Conservation (phyloP, 2,888 invertebrate genomes). For the Aromia moschata region DNA sequence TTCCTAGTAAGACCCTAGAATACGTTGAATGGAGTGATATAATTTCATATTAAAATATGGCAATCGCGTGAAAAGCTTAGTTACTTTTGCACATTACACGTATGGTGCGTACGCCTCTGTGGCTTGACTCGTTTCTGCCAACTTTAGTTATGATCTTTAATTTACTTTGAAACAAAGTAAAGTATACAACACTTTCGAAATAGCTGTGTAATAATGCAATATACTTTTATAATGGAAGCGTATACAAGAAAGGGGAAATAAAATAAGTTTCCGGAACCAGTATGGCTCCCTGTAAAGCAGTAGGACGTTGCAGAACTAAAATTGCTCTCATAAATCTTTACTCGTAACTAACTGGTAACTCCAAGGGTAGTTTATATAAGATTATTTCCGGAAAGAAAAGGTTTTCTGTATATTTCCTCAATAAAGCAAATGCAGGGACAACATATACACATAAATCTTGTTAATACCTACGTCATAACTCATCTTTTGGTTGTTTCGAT, state of each 20-base stretch:
- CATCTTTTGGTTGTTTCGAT: no score
- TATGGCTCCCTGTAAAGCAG: constrained; percentile 21
- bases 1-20: no score
- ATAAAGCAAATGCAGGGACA: neutral
- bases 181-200: constrained; percentile 11
- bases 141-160: constrained; percentile 11
- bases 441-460: neutral
- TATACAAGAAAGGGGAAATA: constrained; percentile 27
- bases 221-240: constrained; percentile 22
- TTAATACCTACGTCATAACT: no score
- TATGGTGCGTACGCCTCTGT: no score
- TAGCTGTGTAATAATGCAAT: constrained; percentile 23
- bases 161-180: constrained; percentile 22
- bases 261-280: constrained; percentile 28
- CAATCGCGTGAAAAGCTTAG: no score
- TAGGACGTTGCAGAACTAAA: constrained; percentile 21
- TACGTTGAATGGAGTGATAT: no score
- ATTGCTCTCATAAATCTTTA: constrained; percentile 24
- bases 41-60: no score
- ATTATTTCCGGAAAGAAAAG: constrained; percentile 9
- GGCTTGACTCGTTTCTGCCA: neutral
- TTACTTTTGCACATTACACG: no score
- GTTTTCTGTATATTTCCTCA: neutral
- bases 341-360: constrained; percentile 23
- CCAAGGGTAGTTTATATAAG: constrained; percentile 13